Conservation (phyloP, 2,113 vertebrate genomes). For the Boulengeromyrus knoepffleri region DNA sequence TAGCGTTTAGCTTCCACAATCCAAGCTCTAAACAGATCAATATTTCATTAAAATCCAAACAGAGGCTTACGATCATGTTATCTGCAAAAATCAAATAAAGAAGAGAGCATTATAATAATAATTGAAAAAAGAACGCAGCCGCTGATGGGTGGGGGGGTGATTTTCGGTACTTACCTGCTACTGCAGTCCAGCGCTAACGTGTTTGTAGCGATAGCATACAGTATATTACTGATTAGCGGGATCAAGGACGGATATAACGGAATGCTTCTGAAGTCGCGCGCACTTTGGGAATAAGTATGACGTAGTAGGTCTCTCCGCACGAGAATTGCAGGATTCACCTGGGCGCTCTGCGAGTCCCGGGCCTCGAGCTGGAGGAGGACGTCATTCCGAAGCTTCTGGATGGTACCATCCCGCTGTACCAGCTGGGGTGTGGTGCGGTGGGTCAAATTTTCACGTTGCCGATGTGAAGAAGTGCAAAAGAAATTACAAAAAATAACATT, state of each 20-base stretch:
- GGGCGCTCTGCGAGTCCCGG: conserved; percentile 38
- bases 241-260: not conserved
- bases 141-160: too few relatives aligned
- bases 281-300: not conserved
- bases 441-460: not conserved
- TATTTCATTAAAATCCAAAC: conserved; percentile 23
- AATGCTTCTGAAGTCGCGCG: not conserved
- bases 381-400: conserved; percentile 33
- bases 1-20: not conserved
- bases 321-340: conserved; percentile 20
- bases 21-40: conserved; percentile 20
- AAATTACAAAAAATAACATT: not conserved
- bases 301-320: not conserved
- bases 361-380: conserved; percentile 35
- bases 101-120: not conserved
- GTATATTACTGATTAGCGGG: not conserved
- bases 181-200: not conserved
- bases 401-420: conserved; percentile 15
- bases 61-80: not conserved
- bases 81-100: conserved; percentile 14
- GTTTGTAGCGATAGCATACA: not conserved
- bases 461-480: not conserved
- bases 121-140: not conserved
- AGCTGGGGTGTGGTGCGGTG: not conserved
- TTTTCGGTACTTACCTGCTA: not conserved